A percentile compares a stretch with the other conserved stretches of the same genome.
Conservation (phyloP, 2,888 invertebrate genomes). For the Leptopilina syphax region DNA sequence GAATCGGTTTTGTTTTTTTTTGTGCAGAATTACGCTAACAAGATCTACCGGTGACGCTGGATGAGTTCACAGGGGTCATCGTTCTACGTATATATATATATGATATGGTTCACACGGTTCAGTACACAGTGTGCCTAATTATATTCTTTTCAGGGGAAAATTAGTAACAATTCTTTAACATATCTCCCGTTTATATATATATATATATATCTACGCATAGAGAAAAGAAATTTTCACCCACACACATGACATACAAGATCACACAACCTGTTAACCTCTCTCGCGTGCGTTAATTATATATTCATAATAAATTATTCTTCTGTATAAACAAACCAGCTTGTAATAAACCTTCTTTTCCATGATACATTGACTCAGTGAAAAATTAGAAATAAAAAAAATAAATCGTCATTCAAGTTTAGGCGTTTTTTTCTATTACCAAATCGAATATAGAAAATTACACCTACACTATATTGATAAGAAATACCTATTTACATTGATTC, state of each 20-base stretch:
- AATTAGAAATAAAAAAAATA: not conserved
- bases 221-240: conserved; percentile 33
- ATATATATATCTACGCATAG: not conserved
- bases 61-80: conserved; percentile 38
- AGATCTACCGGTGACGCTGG: conserved; percentile 40
- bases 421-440: not conserved
- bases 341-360: conserved; percentile 6
- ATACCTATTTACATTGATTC: too few relatives aligned
- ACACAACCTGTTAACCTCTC: conserved; percentile 4
- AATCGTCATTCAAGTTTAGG: not conserved
- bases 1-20: not conserved
- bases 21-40: conserved; percentile 27
- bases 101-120: conserved; percentile 31
- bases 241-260: conserved; percentile 22
- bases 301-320: conserved; percentile 4
- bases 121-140: conserved; percentile 35
- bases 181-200: not conserved
- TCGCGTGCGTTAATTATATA: conserved; percentile 1
- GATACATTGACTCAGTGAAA: not conserved
- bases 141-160: conserved; percentile 17
- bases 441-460: too few relatives aligned
- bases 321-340: not conserved
- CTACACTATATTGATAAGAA: too few relatives aligned
- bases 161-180: conserved; percentile 12
- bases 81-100: conserved; percentile 17